These are phyloP conservation scores for Drosophila diplacantha DNA, from an alignment of 2,888 invertebrate genomes.

Conservation along the genomic window DNA sequence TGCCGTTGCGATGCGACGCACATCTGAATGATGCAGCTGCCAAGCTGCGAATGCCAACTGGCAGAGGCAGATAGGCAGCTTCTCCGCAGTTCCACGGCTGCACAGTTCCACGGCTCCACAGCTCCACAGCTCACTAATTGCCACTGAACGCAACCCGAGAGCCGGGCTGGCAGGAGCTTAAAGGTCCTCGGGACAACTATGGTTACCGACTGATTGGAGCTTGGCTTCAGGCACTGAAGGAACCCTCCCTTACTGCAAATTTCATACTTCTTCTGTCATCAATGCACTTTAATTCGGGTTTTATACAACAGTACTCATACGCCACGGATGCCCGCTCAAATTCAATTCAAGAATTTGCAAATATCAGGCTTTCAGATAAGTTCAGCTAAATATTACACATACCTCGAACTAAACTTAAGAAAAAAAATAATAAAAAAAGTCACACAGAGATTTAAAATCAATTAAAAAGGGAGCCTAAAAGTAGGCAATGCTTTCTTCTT, in stretches of 20 bases:
- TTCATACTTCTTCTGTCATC: neutral
- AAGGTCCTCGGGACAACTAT: slow-evolving; percentile 5
- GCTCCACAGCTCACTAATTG: slow-evolving; percentile 19
- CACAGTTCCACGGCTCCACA: neutral
- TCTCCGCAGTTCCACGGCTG: neutral
- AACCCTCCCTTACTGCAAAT: neutral
- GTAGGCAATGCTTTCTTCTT: neutral
- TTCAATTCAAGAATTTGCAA: neutral
- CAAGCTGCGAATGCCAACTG: slow-evolving; percentile 25
- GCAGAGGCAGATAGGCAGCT: slow-evolving; percentile 26
- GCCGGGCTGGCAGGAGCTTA: neutral
- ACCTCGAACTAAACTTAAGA: neutral
- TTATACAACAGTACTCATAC: neutral
- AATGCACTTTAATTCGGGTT: neutral
- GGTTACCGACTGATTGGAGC: slow-evolving; percentile 1
- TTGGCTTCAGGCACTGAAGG: neutral
- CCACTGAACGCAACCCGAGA: slow-evolving; percentile 3
- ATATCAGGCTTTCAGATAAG: neutral
- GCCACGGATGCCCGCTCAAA: neutral
- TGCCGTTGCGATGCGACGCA: slow-evolving; percentile 36
- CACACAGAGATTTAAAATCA: neutral
- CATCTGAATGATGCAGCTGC: slow-evolving; percentile 56
- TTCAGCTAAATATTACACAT: neutral
- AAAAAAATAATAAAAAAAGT: neutral
- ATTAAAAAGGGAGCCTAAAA: neutral